Percentiles rank a stretch among this genome's conserved stretches.
Evolutionary conservation across 2,888 invertebrate species (phyloP).

Genomic region (Colletes collaris): DNA sequence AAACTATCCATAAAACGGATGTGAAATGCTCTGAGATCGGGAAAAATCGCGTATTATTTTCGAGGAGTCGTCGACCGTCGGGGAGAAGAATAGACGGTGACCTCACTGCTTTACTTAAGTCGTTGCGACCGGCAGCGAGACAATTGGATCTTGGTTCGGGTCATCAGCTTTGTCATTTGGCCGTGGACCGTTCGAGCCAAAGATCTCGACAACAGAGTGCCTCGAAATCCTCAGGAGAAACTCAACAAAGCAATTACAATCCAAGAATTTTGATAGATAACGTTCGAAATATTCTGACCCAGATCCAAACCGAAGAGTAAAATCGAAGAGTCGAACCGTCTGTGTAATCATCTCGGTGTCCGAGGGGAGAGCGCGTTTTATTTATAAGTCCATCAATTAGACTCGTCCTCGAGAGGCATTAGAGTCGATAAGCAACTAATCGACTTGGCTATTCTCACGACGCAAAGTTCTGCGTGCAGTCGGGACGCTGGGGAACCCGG

Average conservation of each 20-base stretch:
- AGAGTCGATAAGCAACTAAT: conserved; percentile 69
- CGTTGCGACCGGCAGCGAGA: conserved; percentile 73
- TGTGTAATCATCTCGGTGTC: conserved; percentile 54
- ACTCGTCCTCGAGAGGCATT: conserved; percentile 76
- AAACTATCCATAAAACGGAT: conserved; percentile 32
- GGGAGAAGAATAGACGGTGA: conserved; percentile 75
- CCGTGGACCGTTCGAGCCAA: conserved; percentile 40
- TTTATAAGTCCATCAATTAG: conserved; percentile 76
- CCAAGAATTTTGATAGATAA: too few relatives aligned
- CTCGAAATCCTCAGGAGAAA: too few relatives aligned
- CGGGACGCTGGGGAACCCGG: not conserved
- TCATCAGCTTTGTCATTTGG: conserved; percentile 66
- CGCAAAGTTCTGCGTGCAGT: conserved; percentile 7
- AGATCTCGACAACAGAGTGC: conserved; percentile 5
- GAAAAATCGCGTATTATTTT: conserved; percentile 53
- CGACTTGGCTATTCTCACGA: conserved; percentile 49
- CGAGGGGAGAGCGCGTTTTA: conserved; percentile 61
- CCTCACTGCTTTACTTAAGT: conserved; percentile 77
- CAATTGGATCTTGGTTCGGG: conserved; percentile 72
- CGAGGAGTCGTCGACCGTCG: conserved; percentile 76
- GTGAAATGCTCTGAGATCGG: not conserved
- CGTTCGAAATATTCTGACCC: conserved; percentile 43
- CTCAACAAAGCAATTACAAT: too few relatives aligned
- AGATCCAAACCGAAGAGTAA: conserved; percentile 37
- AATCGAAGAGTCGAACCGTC: conserved; percentile 57